Evolutionary conservation across 2,888 invertebrate genomes (phyloP).

Genomic region (Marasmarcha lunaedactyla): DNA sequence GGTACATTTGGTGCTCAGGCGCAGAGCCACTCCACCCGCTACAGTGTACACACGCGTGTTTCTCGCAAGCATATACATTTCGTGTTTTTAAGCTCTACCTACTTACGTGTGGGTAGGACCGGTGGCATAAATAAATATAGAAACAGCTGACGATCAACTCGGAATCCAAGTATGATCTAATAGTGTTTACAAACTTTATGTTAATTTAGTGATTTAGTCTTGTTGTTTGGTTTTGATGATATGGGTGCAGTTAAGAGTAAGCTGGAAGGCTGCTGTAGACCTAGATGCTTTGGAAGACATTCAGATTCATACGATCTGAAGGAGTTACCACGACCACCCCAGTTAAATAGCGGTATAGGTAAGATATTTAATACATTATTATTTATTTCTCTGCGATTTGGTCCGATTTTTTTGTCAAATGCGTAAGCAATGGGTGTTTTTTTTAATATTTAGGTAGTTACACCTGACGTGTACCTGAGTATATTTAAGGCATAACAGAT

Average conservation of each 20-base stretch:
- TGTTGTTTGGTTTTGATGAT: constrained; percentile 16
- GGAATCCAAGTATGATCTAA: constrained; percentile 40
- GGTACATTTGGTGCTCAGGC: constrained; percentile 5
- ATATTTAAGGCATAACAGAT: no score
- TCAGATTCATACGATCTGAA: constrained; percentile 45
- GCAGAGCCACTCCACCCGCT: constrained; percentile 33
- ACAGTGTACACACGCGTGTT: constrained; percentile 36
- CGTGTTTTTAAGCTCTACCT: not conserved
- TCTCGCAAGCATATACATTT: not conserved
- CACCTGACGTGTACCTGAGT: no score
- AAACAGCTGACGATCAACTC: constrained; percentile 28
- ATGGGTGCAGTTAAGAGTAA: constrained; percentile 55
- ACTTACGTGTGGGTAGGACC: not conserved
- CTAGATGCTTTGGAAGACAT: constrained; percentile 30
- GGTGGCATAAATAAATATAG: not conserved
- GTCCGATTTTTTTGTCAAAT: no score
- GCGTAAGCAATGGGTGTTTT: no score
- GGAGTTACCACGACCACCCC: constrained; percentile 49
- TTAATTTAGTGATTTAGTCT: constrained; percentile 32
- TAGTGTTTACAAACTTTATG: constrained; percentile 21
- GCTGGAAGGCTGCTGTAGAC: constrained; percentile 28
- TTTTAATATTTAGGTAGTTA: no score
- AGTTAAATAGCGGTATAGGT: constrained; percentile 36
- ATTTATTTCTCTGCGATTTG: no score
- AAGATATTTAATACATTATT: constrained; percentile 37